Base-by-base conservation (phyloP, 2,888 invertebrate genomes). In the Lasius fuliginosus region DNA sequence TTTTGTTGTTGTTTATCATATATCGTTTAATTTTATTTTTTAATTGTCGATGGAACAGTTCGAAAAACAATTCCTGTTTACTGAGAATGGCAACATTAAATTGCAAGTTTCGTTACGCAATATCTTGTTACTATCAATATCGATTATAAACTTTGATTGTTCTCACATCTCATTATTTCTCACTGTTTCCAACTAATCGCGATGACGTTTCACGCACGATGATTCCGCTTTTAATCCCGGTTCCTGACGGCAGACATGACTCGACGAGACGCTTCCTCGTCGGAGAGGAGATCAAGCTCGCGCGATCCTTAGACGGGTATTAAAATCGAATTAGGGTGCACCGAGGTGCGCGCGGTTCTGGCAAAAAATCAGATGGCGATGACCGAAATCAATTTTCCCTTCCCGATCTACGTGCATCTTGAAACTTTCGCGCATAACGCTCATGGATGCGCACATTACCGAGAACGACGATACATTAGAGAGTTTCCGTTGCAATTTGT, bases 301-400 rank as follows among this genome's bases (percentile, higher is more conserved):
- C 75, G n/a, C 12, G 68, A 82, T 82, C 56, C 69, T 77, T 81
- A 65, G 71, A 42, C 46, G 30, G 46, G 58, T 83, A 89, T 87
- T 77, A 82, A 87, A 87, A 87, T 73, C 68, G 49, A 84, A 88
- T 88, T 82, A 74, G 81, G 60, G n/a, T 49, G 62, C 56, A 67
- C 8, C 49, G 49, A 49, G n/a, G 8, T n/a, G n/a, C 0, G 18
- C 0, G 49, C 49, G 49, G 18, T 18, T 53, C 27, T 27, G 40
- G 40, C 53, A 77, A 56, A 56, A 67, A 77, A 56, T 40, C n/a
- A n/a, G 36, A 9, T 27, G 36, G 11, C 64, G 18, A 53, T 40
- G 53, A 77, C 56, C 53, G 40, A 77, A 77, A 77, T 77, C 27
- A 77, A 77, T 77, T 77, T 67, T n/a, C 56, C 36, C 3, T 36